Evolutionary conservation across 2,113 vertebrate genomes (phyloP), one percentile per base, ranked within the genome.

Genomic region (Oostethus manadensis): DNA sequence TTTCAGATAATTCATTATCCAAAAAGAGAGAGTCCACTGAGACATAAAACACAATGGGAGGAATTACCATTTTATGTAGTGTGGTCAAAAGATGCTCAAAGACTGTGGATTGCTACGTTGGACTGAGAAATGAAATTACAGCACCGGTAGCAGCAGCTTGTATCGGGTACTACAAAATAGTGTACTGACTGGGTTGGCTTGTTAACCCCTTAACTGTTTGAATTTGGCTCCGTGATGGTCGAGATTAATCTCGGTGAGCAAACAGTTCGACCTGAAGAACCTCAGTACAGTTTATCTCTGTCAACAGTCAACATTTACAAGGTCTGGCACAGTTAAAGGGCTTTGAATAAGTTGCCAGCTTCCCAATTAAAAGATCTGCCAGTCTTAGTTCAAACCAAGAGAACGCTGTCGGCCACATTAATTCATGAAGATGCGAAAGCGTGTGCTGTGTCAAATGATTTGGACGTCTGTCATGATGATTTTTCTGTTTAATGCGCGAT

Each of bases 251-350:
- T 68, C 51, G 16, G 66, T n/a, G 66, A 73, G 70, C 73, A 81
- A 83, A 87, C 77, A 84, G 49, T 72, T 73, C 46, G 70, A 51
- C 76, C 70, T 5, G 43, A 73, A 71, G 64, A 71, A 44, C 61
- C 70, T 68, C 68, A 10, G 60, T 29, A 45, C 42, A 38, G 62
- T 6, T 78, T 86, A 81, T 83, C 83, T 72, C 54, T 77, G 70
- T 80, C 70, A 77, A 81, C 72, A 81, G 68, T 72, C 66, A 68
- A 74, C 73, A 78, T 80, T 81, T 67, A 76, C 76, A 67, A 76
- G 69, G 66, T 61, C 50, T 60, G 71, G 66, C 74, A 68, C 48
- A 54, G 83, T 78, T 77, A 69, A 67, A 73, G 70, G 61, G 59
- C 74, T 78, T 73, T 53, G 56, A 48, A 79, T 78, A 51, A 78